These are phyloP conservation scores for Bettongia penicillata DNA, from an alignment of 2,113 vertebrate species.

Conservation along the genomic window DNA sequence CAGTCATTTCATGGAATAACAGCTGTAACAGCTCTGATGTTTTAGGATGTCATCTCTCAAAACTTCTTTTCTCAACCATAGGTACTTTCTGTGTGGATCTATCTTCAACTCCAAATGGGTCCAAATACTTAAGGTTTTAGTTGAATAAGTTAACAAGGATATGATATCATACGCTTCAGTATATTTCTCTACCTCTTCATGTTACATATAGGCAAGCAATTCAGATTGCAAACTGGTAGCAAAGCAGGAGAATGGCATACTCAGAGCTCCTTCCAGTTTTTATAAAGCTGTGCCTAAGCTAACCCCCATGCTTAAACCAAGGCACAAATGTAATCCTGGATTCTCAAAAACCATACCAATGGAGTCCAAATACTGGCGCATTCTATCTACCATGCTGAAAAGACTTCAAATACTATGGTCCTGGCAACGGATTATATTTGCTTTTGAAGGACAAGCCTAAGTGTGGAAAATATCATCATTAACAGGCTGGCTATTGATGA, in stretches of 20 bases:
- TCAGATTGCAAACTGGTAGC: neutral
- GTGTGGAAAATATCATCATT: neutral
- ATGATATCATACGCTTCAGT: neutral
- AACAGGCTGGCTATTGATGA: neutral
- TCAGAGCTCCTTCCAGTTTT: neutral
- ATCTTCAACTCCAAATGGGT: neutral
- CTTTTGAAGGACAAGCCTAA: neutral
- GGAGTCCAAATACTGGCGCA: neutral
- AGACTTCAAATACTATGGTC: neutral
- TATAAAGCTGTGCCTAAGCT: neutral
- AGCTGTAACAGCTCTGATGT: slow-evolving; percentile 34
- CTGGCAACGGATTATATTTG: neutral
- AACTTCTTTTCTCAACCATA: neutral
- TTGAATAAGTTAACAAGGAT: neutral
- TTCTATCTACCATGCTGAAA: neutral
- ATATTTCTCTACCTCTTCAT: neutral
- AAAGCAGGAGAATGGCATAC: neutral
- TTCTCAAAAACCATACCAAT: neutral
- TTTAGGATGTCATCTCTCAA: slow-evolving; percentile 1
- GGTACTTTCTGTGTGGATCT: neutral
- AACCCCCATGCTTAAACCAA: neutral
- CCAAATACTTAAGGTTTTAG: neutral
- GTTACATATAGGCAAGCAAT: neutral
- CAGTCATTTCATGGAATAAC: neutral
- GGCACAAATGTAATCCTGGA: neutral